Evolutionary conservation across 2,113 vertebrate species (phyloP).

Genomic region (Gorsachius goisagi): DNA sequence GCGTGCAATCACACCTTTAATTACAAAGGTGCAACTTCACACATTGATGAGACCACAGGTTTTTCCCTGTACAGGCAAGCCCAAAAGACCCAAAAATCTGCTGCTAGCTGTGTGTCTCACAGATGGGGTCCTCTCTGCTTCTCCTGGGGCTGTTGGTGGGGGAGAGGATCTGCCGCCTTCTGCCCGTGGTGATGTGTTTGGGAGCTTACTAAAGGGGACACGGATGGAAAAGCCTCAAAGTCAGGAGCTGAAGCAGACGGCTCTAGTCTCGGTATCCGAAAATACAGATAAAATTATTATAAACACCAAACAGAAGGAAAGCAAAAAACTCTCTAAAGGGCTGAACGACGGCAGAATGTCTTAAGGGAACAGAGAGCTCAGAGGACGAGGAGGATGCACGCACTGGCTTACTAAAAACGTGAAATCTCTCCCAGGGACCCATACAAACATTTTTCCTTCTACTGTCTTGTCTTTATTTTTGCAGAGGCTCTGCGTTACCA

Average conservation of each 20-base stretch:
- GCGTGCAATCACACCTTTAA: background rate
- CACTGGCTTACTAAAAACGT: background rate
- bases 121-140: background rate
- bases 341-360: background rate
- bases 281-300: background rate
- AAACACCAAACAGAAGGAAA: background rate
- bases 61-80: background rate
- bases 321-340: background rate
- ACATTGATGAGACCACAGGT: background rate
- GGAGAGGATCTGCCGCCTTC: background rate
- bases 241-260: background rate
- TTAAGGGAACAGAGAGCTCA: background rate
- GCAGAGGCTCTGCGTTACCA: background rate
- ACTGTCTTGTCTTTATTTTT: background rate
- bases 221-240: background rate
- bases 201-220: too few species aligned
- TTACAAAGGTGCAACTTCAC: background rate
- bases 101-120: background rate
- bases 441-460: background rate
- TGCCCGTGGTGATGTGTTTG: background rate
- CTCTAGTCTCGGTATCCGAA: background rate
- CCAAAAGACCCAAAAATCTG: background rate
- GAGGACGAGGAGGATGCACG: background rate
- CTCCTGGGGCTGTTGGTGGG: background rate
- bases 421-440: background rate